These are phyloP conservation scores for Ochropacha duplaris DNA, from an alignment of 2,888 invertebrate genomes.

Conservation along the genomic window DNA sequence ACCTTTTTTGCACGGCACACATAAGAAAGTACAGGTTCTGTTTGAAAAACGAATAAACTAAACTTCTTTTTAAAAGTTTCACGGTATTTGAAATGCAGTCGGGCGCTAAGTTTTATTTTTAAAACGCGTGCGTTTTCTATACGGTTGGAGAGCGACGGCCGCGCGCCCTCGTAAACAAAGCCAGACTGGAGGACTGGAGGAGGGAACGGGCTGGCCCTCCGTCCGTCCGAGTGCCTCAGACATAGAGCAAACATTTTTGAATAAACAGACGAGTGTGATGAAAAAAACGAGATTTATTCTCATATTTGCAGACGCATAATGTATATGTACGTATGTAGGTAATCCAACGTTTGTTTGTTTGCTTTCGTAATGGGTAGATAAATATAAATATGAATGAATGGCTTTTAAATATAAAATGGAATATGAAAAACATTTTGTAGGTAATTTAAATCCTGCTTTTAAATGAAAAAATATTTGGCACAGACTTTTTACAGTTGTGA, in stretches of 20 bases:
- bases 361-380: neutral
- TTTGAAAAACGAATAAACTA: neutral
- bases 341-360: conserved; percentile 26
- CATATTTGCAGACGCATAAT: conserved; percentile 21
- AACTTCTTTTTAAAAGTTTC: conserved; percentile 4
- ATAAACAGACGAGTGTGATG: conserved; percentile 53
- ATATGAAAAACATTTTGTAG: no score
- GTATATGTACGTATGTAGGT: conserved; percentile 24
- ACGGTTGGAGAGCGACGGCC: conserved; percentile 55
- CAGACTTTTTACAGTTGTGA: no score
- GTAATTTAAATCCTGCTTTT: neutral
- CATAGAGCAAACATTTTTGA: conserved; percentile 63
- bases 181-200: conserved; percentile 65
- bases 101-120: conserved; percentile 58
- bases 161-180: conserved; percentile 63
- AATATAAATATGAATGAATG: neutral
- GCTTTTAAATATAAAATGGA: neutral
- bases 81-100: conserved; percentile 27
- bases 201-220: conserved; percentile 48
- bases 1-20: neutral
- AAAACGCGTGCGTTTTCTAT: conserved; percentile 43
- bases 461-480: no score
- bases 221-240: conserved; percentile 40
- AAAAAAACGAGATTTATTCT: conserved; percentile 30
- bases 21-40: neutral